A percentile compares a stretch with the other conserved stretches of the same genome.
Conservation (phyloP, 2,888 invertebrate species). For the Pedicia rivosa region DNA sequence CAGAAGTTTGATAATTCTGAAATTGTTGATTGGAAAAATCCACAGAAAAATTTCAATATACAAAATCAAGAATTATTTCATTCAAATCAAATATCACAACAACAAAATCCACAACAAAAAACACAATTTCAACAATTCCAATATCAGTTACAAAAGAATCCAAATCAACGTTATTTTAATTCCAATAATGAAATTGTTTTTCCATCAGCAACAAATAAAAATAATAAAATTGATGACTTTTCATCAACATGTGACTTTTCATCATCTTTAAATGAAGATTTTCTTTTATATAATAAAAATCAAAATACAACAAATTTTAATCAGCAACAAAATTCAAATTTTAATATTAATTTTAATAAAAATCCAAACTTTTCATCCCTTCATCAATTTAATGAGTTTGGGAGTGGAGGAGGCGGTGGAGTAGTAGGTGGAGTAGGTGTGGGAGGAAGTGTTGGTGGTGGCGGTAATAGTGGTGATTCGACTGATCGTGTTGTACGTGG, state of each 20-base stretch:
- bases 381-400: constrained; percentile 3
- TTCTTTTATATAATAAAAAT: constrained; percentile 5
- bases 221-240: constrained; percentile 3
- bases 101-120: constrained; percentile 2
- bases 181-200: constrained; percentile 2
- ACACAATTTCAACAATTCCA: neutral
- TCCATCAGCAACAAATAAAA: neutral
- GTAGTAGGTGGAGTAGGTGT: constrained; percentile 16
- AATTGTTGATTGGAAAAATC: constrained; percentile 4
- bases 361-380: constrained; percentile 2
- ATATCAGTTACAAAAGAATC: constrained; percentile 25
- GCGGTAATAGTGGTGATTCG: constrained; percentile 17
- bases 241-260: constrained; percentile 1
- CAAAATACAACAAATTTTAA: constrained; percentile 3
- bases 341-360: constrained; percentile 3
- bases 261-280: neutral
- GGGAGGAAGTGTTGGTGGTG: constrained; percentile 14
- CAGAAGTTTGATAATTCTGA: constrained; percentile 1
- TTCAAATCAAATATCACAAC: constrained; percentile 2
- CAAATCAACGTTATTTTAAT: constrained; percentile 18
- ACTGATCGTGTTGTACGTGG: constrained; percentile 3
- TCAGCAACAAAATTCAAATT: constrained; percentile 3
- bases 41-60: constrained; percentile 3
- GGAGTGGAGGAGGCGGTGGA: constrained; percentile 16
- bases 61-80: constrained; percentile 2